phyloP scores from a whole-genome alignment of 2,888 invertebrate genomes.

The Netelia inedita region DNA sequence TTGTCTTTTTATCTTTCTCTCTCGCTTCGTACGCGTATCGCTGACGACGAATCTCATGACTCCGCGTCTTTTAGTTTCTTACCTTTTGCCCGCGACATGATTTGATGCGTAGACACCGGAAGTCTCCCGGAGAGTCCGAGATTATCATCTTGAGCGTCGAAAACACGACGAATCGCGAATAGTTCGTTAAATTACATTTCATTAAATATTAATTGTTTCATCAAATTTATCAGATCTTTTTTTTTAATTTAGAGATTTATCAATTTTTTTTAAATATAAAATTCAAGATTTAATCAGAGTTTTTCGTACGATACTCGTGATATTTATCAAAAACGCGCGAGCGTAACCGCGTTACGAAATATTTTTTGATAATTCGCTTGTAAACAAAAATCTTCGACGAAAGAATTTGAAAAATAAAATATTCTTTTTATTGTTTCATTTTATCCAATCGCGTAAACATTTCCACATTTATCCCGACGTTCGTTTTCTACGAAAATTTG shows the following conservation, averaged over 20 bases:
- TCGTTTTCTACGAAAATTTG: no score
- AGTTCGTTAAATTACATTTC: neutral
- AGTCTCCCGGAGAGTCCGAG: neutral
- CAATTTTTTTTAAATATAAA: neutral
- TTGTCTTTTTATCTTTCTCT: neutral
- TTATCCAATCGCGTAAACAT: no score
- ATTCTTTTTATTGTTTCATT: no score
- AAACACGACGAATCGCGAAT: neutral
- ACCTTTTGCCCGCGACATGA: neutral
- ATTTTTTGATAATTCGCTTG: no score
- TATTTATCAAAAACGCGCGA: no score
- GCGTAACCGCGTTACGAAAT: no score
- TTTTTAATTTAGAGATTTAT: neutral
- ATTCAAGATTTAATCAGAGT: no score
- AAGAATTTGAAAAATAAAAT: no score
- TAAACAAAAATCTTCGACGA: no score
- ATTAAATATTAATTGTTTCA: neutral
- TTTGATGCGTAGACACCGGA: neutral
- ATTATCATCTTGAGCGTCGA: neutral
- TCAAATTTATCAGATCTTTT: neutral
- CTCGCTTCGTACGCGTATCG: neutral
- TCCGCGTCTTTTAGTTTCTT: conserved; percentile 3
- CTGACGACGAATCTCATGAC: conserved; percentile 8
- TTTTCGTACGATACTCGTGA: no score
- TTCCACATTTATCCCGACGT: no score